These are phyloP conservation scores for Platanista minor DNA, from an alignment of 2,113 vertebrate genomes.

Conservation along the genomic window DNA sequence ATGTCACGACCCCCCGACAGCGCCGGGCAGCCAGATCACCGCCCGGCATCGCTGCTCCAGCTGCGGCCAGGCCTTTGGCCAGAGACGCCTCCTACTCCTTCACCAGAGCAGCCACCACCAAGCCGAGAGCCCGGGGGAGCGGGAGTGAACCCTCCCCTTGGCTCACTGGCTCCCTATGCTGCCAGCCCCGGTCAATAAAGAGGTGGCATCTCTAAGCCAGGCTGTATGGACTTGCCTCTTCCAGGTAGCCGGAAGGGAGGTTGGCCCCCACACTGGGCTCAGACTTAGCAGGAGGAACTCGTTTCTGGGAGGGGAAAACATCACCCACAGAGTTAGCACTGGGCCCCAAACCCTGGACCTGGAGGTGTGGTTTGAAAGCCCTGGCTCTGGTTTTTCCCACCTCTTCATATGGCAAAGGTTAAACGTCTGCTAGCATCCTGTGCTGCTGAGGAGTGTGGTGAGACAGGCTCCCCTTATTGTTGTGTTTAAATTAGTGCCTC, in stretches of 20 bases:
- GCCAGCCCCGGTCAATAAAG: neutral
- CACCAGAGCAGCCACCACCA: slow-evolving; percentile 74
- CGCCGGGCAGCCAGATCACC: neutral
- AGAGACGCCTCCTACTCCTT: slow-evolving; percentile 72
- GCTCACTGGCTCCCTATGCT: neutral
- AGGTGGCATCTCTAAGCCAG: neutral
- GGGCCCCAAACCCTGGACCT: neutral
- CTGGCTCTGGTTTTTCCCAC: neutral
- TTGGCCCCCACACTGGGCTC: neutral
- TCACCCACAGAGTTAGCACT: neutral
- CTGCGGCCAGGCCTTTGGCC: slow-evolving; percentile 73
- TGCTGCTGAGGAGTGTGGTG: neutral
- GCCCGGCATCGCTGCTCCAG: slow-evolving; percentile 55
- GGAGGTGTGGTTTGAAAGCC: neutral
- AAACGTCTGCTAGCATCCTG: neutral
- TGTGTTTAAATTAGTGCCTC: neutral
- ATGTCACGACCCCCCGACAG: slow-evolving; percentile 58
- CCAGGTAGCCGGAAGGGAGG: neutral
- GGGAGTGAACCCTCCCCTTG: neutral
- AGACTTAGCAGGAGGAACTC: neutral
- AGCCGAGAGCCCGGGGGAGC: slow-evolving; percentile 22
- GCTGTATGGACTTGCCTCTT: neutral
- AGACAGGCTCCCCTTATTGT: neutral
- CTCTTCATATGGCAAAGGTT: neutral
- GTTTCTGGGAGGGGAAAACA: neutral